Conservation (phyloP, 2,888 invertebrate genomes). For the Eristalis pertinax region DNA sequence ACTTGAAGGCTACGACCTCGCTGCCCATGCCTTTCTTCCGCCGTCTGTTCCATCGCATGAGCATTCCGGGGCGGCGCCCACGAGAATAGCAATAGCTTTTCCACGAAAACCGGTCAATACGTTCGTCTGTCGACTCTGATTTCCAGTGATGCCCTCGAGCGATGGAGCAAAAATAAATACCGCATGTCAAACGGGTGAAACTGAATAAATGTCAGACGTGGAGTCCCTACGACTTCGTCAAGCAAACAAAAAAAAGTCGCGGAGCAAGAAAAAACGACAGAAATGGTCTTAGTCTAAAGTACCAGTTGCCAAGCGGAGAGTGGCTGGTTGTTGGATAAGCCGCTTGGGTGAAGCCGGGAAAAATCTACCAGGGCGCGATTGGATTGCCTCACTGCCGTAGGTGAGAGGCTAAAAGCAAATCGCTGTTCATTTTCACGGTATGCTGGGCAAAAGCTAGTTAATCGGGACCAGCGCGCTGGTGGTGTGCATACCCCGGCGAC, state of each 20-base stretch:
- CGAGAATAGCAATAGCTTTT: not conserved
- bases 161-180: conserved; percentile 37
- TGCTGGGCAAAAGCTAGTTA: conserved; percentile 35
- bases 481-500: not conserved
- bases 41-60: not conserved
- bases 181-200: not conserved
- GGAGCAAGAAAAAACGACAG: not conserved
- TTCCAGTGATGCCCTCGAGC: not conserved
- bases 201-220: not conserved
- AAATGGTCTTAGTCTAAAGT: not conserved
- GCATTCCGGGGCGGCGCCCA: not conserved
- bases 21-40: not conserved
- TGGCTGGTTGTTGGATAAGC: conserved; percentile 26
- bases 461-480: not conserved
- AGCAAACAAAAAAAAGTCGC: not conserved
- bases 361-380: not conserved
- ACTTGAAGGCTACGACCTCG: conserved; percentile 23
- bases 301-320: conserved; percentile 9
- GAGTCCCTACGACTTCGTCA: too few relatives aligned
- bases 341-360: conserved; percentile 22
- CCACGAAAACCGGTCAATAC: conserved; percentile 30
- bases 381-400: conserved; percentile 18
- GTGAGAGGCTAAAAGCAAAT: conserved; percentile 42
- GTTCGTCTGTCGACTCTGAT: conserved; percentile 39
- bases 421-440: conserved; percentile 43